Evolutionary conservation across 2,113 vertebrate species (phyloP), one percentile per base, ranked within the genome.

Genomic region (Taxidea taxus): DNA sequence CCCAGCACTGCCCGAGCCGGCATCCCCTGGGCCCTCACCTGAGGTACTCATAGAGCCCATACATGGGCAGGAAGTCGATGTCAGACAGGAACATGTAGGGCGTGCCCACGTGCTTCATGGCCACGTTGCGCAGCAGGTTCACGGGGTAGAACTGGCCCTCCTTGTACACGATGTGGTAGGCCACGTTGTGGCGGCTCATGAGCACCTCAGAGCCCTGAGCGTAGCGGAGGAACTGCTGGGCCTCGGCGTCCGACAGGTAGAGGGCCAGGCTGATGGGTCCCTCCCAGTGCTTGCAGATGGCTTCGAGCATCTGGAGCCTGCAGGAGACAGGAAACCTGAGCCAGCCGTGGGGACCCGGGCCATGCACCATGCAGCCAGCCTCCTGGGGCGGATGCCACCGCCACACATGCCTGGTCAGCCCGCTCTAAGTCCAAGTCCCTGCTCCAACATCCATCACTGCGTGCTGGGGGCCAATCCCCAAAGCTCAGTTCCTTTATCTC

Each of bases 41-140:
- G 99, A 99, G 99, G 98, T 99, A 99, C 98, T 99, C 99, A 96
- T 99, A 99, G 98, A 99, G 99, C 97, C 99, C 99, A 49, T 99
- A 99, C 99, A 99, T 99, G 93, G 99, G 99, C 98, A 99, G 99
- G 99, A 99, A 99, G 99, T 99, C 99, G 34, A 99, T 99, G 98
- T 99, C 99, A 0, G 99, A 99, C 70, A 99, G 99, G 97, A 99
- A 99, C 99, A 99, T 99, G 98, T 99, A 99, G 1, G 99, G 99
- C 0, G 99, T 99, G 99, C 99, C 99, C 98, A 99, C 99, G 81
- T 99, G 99, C 96, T 99, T 99, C 99, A 99, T 99, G 97, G 99
- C 99, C 97, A 99, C 99, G 1, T 99, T 99, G 42, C 99, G 99
- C 88, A 99, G 99, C 93, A 99, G 99, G 98, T 99, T 99, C 94